phyloP scores from a whole-genome alignment of 2,888 invertebrate species.

The Crossocerus cetratus region DNA sequence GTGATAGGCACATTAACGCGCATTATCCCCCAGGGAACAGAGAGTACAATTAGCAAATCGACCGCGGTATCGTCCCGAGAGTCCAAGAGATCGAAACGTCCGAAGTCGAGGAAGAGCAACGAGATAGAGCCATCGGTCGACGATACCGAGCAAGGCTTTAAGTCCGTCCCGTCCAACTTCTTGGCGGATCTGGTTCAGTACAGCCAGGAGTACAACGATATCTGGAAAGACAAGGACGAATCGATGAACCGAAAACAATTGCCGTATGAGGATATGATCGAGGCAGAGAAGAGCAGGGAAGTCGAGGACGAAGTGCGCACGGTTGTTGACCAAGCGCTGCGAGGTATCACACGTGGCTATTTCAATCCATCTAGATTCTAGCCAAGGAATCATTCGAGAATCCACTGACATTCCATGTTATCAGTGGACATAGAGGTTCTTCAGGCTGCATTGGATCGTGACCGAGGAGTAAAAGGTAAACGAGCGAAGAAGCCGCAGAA shows the following conservation, averaged over 20 bases:
- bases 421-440: slow-evolving; percentile 80
- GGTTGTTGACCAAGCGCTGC: slow-evolving; percentile 88
- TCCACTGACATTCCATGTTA: background rate
- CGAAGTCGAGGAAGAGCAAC: slow-evolving; percentile 83
- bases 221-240: slow-evolving; percentile 91
- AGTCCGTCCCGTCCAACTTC: slow-evolving; percentile 85
- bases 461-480: slow-evolving; percentile 85
- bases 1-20: background rate
- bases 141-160: slow-evolving; percentile 82
- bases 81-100: slow-evolving; percentile 85
- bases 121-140: slow-evolving; percentile 81
- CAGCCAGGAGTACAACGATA: slow-evolving; percentile 88
- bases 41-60: slow-evolving; percentile 88
- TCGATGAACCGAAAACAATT: slow-evolving; percentile 85
- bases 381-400: background rate
- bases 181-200: slow-evolving; percentile 84
- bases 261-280: slow-evolving; percentile 90
- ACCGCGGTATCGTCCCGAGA: slow-evolving; percentile 86
- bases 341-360: slow-evolving; percentile 72
- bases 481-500: slow-evolving; percentile 88
- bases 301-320: slow-evolving; percentile 90
- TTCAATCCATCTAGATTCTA: too few relatives aligned
- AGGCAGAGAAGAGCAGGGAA: slow-evolving; percentile 88
- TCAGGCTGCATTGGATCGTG: slow-evolving; percentile 85
- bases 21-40: slow-evolving; percentile 80